Evolutionary conservation across 1,140 invertebrate species (phyloP).

Genomic region (Platyscapa corneri): DNA sequence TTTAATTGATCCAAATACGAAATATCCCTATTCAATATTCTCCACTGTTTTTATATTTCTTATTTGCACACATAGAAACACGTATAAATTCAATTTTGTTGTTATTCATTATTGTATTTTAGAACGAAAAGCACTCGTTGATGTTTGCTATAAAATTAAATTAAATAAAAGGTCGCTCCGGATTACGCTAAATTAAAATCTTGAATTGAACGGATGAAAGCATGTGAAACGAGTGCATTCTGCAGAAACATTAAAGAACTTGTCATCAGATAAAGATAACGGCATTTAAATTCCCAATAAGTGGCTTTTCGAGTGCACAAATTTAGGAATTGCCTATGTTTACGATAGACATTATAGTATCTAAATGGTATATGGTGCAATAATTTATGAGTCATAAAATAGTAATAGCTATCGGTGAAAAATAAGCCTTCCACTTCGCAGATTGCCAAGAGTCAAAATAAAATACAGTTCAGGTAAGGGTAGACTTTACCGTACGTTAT

Average conservation of each 20-base stretch:
- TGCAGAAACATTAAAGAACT: background rate
- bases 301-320: background rate
- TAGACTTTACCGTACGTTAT: conserved; percentile 38
- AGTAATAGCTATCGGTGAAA: conserved; percentile 19
- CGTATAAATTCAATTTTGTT: no score
- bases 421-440: background rate
- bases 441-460: background rate
- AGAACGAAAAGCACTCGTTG: no score
- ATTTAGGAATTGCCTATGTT: background rate
- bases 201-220: no score
- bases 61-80: no score
- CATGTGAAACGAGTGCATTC: background rate
- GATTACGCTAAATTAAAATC: no score
- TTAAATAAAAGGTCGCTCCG: no score
- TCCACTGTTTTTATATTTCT: no score
- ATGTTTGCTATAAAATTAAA: no score
- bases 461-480: conserved; percentile 38
- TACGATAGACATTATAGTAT: conserved; percentile 23
- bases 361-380: background rate
- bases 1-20: no score
- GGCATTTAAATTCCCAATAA: background rate
- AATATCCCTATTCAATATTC: no score
- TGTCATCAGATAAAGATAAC: background rate
- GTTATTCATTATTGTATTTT: no score
- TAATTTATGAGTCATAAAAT: conserved; percentile 41